Conservation (phyloP, 2,113 vertebrate genomes). For the Ailurus styani region DNA sequence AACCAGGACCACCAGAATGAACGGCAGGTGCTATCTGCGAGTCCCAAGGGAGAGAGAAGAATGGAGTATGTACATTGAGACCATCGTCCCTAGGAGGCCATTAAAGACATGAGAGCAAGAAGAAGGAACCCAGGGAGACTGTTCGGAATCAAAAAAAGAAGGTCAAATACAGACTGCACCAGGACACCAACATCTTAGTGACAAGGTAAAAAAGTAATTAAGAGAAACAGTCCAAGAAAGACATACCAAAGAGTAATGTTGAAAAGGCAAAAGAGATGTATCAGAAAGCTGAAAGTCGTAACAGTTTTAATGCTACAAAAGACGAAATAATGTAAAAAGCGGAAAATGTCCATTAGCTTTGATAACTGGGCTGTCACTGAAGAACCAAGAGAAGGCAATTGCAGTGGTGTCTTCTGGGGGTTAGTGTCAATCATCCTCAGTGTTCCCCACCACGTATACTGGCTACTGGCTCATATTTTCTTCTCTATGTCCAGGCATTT, state of each 20-base stretch:
- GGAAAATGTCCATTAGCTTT: neutral
- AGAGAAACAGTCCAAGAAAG: neutral
- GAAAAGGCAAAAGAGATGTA: neutral
- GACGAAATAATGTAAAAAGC: neutral
- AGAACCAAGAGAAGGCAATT: neutral
- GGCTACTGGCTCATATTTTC: neutral
- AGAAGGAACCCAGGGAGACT: neutral
- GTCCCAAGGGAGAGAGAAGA: neutral
- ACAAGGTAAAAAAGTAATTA: neutral
- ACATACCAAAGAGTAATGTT: neutral
- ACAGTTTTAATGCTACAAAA: neutral
- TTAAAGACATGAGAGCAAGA: neutral
- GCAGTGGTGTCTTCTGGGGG: neutral
- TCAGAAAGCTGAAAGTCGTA: neutral
- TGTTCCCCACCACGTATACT: accelerated
- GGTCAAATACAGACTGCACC: neutral
- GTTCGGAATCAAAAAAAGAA: neutral
- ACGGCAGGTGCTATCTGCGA: too few relatives aligned
- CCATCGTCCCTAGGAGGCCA: neutral
- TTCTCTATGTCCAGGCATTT: neutral
- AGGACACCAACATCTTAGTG: neutral
- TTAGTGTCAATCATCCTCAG: neutral
- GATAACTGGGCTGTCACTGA: neutral
- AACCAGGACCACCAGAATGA: neutral
- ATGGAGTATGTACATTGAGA: neutral